Conservation (phyloP, 2,113 vertebrate genomes). For the Percopsis transmontana region DNA sequence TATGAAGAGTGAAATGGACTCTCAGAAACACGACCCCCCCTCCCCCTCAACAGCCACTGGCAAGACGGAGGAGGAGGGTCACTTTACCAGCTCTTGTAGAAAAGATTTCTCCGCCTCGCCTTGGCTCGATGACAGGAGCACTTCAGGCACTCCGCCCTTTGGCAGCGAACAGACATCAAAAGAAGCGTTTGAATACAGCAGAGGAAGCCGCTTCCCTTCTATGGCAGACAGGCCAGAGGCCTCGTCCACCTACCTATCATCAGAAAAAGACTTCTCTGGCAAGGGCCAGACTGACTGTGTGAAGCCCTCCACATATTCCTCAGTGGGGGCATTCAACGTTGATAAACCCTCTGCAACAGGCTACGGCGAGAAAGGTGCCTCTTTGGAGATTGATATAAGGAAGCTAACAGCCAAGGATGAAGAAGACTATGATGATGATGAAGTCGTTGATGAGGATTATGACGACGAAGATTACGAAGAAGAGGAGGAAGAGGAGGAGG, state of each 20-base stretch:
- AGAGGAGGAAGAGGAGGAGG: slow-evolving; percentile 71
- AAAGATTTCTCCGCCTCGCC: slow-evolving; percentile 79
- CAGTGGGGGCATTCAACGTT: neutral
- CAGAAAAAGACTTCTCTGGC: slow-evolving; percentile 47
- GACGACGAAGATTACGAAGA: slow-evolving; percentile 68
- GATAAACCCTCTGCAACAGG: slow-evolving; percentile 35
- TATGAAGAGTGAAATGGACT: slow-evolving; percentile 30
- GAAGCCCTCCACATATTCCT: slow-evolving; percentile 3
- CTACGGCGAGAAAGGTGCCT: slow-evolving; percentile 66
- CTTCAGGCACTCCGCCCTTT: slow-evolving; percentile 10
- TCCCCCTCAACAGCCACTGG: slow-evolving; percentile 1
- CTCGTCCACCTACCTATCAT: slow-evolving; percentile 43
- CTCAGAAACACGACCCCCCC: slow-evolving; percentile 31
- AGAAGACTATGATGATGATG: slow-evolving; percentile 77
- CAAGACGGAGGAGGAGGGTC: slow-evolving; percentile 60
- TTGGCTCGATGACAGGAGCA: slow-evolving; percentile 66
- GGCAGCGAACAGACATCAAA: slow-evolving; percentile 40
- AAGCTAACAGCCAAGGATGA: slow-evolving; percentile 77
- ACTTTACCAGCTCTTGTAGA: slow-evolving; percentile 68
- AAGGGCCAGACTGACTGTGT: slow-evolving; percentile 21
- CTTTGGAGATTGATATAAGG: slow-evolving; percentile 69
- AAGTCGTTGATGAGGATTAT: slow-evolving; percentile 65
- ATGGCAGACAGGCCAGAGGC: slow-evolving; percentile 59
- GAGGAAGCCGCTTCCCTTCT: slow-evolving; percentile 38
- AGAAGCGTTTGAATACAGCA: slow-evolving; percentile 18